Conservation (phyloP, 2,797 vertebrate species). For the Petrocephalus schoutedeni region DNA sequence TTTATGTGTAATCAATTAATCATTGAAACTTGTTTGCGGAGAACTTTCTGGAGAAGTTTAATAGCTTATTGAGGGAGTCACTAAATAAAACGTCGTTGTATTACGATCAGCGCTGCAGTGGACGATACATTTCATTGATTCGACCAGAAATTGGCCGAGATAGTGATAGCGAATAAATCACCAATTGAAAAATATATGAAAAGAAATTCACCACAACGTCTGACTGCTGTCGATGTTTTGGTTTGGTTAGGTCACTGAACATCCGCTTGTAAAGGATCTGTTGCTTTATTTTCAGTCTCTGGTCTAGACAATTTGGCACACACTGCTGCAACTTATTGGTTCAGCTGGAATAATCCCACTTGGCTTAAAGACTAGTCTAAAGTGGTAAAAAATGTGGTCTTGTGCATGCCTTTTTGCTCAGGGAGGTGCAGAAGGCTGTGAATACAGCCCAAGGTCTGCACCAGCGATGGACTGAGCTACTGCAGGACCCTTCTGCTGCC, state of each 20-base stretch:
- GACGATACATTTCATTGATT: neutral
- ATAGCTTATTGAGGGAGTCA: neutral
- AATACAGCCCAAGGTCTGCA: conserved; percentile 89
- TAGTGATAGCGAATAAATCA: neutral
- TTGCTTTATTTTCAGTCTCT: neutral
- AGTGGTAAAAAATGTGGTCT: neutral
- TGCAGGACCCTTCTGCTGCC: conserved; percentile 74
- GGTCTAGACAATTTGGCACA: neutral
- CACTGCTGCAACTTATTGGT: neutral
- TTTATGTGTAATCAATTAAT: neutral
- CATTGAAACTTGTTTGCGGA: neutral
- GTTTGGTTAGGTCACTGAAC: neutral
- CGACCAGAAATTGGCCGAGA: neutral
- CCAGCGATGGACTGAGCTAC: conserved; percentile 86
- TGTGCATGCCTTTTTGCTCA: conserved; percentile 37
- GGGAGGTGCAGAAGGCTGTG: conserved; percentile 91
- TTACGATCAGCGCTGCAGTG: neutral
- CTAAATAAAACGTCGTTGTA: neutral
- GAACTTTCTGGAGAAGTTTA: neutral
- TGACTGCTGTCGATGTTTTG: neutral
- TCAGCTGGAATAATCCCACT: neutral
- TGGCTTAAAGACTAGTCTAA: neutral
- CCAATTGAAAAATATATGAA: neutral
- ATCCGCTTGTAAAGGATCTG: neutral
- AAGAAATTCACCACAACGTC: neutral